Evolutionary conservation across 1,140 invertebrate genomes (phyloP).

Genomic region (Ips typographus): DNA sequence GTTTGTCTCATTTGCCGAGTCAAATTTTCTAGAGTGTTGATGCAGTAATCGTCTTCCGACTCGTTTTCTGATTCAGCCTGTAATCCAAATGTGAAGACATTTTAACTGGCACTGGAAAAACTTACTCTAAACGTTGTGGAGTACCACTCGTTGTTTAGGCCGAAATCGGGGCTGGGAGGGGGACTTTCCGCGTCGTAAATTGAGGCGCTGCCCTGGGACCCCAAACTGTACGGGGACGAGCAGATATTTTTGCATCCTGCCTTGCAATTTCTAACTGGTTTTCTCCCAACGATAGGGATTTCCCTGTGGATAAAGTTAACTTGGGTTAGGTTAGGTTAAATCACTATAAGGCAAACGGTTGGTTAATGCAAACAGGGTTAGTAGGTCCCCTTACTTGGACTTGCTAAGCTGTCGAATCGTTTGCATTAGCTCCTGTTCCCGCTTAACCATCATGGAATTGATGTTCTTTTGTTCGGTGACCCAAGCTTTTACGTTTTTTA

Average conservation of each 20-base stretch:
- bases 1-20: constrained; percentile 36
- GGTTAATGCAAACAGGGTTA: too few species aligned
- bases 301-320: too few species aligned
- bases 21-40: constrained; percentile 38
- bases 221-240: constrained; percentile 40
- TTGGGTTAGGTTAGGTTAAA: too few species aligned
- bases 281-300: too few species aligned
- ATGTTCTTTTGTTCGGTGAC: constrained; percentile 45
- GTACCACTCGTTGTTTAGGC: constrained; percentile 34
- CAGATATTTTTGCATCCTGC: constrained; percentile 3
- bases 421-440: constrained; percentile 38
- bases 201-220: constrained; percentile 41
- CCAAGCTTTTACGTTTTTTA: constrained; percentile 44
- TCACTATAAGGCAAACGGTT: too few species aligned
- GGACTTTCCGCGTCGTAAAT: constrained; percentile 34
- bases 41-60: constrained; percentile 37
- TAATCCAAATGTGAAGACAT: background rate
- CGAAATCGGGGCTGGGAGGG: constrained; percentile 28
- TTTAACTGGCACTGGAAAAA: background rate
- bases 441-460: constrained; percentile 39
- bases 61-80: constrained; percentile 37
- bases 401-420: constrained; percentile 16
- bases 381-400: constrained; percentile 16
- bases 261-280: too few species aligned
- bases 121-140: constrained; percentile 35